Percentiles rank a stretch among this genome's conserved stretches.
These are phyloP conservation scores for Lithobates pipiens DNA, from an alignment of 2,797 vertebrate genomes.

Conservation along the genomic window DNA sequence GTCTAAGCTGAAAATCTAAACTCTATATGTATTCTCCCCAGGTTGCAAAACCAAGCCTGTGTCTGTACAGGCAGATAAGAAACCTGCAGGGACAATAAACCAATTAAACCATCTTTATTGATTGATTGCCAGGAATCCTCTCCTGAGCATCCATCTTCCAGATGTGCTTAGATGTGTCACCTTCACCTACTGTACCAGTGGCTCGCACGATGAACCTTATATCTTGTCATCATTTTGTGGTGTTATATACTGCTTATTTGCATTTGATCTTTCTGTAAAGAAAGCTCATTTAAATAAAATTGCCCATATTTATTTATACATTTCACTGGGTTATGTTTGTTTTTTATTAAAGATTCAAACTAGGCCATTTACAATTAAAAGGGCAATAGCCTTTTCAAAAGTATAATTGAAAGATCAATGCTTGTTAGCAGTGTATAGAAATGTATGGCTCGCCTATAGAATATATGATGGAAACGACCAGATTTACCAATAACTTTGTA, in stretches of 20 bases:
- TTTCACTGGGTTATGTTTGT: neutral
- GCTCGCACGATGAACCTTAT: slow-evolving; percentile 1
- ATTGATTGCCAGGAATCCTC: slow-evolving; percentile 59
- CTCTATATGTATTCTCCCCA: slow-evolving; percentile 49
- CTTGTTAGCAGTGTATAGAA: too few species aligned
- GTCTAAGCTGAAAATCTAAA: slow-evolving; percentile 26
- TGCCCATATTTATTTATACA: neutral
- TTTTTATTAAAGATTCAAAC: too few species aligned
- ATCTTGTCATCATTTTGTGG: neutral
- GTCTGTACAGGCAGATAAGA: slow-evolving; percentile 60
- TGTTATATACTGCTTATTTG: neutral
- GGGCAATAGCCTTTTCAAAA: too few species aligned
- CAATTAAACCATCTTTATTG: slow-evolving; percentile 62
- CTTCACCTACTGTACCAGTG: slow-evolving; percentile 49
- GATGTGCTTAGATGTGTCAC: slow-evolving; percentile 56
- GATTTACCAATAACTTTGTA: too few species aligned
- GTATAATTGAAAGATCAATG: too few species aligned
- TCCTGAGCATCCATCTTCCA: slow-evolving; percentile 54
- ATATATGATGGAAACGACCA: too few species aligned
- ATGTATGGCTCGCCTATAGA: too few species aligned
- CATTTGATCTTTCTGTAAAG: neutral
- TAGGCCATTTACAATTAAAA: neutral
- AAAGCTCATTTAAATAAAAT: neutral
- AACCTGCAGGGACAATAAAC: slow-evolving; percentile 60
- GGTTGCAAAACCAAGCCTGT: slow-evolving; percentile 45